A percentile compares a stretch with the other conserved stretches of the same genome.
Conservation (phyloP, 2,888 invertebrate genomes). For the Ryuthela nishihirai region DNA sequence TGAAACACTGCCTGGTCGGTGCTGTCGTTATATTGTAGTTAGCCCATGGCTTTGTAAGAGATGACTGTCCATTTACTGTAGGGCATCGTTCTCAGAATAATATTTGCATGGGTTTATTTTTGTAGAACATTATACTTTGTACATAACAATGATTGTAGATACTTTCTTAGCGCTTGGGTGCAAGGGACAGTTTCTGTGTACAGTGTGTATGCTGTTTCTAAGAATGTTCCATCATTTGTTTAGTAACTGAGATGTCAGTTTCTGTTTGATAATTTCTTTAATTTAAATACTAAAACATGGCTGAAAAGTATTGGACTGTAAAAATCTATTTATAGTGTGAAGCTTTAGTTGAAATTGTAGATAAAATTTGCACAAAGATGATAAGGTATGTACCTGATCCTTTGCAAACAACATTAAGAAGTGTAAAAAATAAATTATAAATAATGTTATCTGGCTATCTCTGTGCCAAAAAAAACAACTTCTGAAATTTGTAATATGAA, state of each 20-base stretch:
- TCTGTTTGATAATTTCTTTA: too few relatives aligned
- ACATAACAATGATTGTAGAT: slow-evolving; percentile 29
- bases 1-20: background rate
- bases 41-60: too few relatives aligned
- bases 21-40: too few relatives aligned
- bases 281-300: slow-evolving; percentile 17
- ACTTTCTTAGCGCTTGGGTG: slow-evolving; percentile 17
- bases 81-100: slow-evolving; percentile 26
- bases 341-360: slow-evolving; percentile 23
- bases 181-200: slow-evolving; percentile 8
- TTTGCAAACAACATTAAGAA: too few relatives aligned
- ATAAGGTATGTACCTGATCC: too few relatives aligned
- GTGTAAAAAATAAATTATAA: too few relatives aligned
- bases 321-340: slow-evolving; percentile 24
- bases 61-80: slow-evolving; percentile 14
- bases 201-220: slow-evolving; percentile 17
- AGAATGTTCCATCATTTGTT: too few relatives aligned
- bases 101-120: slow-evolving; percentile 37
- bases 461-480: too few relatives aligned
- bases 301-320: slow-evolving; percentile 29
- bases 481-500: too few relatives aligned
- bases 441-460: too few relatives aligned
- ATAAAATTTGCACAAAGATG: too few relatives aligned
- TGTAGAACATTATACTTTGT: slow-evolving; percentile 34
- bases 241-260: too few relatives aligned